Evolutionary conservation across 2,888 invertebrate species (phyloP).

Genomic region (Callosobruchus maculatus): DNA sequence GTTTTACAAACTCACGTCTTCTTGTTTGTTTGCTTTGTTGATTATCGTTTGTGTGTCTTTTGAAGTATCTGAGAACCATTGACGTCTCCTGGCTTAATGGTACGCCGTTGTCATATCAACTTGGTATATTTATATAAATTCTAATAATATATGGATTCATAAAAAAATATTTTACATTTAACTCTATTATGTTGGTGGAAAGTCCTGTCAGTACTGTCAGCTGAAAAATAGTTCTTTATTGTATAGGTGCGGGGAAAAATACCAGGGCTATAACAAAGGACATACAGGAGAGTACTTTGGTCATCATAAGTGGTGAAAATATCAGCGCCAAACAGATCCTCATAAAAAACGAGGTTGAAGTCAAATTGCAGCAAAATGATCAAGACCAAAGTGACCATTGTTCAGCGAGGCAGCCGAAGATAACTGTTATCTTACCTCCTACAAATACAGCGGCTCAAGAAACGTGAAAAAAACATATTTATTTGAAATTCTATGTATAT

Average conservation of each 20-base stretch:
- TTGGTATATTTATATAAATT: no score
- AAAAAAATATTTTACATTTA: no score
- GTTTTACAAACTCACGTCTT: no score
- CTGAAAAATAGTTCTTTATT: background rate
- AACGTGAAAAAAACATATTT: background rate
- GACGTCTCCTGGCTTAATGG: no score
- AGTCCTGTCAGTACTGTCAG: no score
- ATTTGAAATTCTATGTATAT: background rate
- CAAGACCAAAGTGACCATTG: background rate
- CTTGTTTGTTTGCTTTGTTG: no score
- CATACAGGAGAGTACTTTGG: background rate
- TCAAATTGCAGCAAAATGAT: no score
- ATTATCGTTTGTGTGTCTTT: no score
- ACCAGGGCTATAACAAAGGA: background rate
- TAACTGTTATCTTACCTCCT: background rate
- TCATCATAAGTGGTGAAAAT: background rate
- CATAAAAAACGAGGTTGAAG: background rate
- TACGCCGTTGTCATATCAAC: no score
- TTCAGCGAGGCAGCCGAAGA: background rate
- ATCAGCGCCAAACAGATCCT: background rate
- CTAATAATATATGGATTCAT: no score
- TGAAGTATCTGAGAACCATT: no score
- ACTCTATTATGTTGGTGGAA: no score
- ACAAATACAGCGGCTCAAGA: background rate
- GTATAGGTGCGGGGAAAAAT: background rate